Base-by-base conservation (phyloP, 2,888 invertebrate species). In the Coronaproctus castanopsis region DNA sequence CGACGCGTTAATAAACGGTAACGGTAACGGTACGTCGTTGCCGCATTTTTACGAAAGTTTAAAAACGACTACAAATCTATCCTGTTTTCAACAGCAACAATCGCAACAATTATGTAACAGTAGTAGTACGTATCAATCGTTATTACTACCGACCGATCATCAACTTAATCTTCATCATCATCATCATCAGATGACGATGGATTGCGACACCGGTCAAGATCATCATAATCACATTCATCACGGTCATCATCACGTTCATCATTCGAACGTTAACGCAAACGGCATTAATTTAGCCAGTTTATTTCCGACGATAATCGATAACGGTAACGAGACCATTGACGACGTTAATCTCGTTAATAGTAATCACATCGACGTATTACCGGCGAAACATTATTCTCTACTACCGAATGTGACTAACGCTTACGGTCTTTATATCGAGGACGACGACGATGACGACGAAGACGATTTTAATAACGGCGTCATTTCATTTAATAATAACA, bases 1-100 rank as follows among this genome's bases (percentile, higher is more conserved):
- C 2, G 87, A 87, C 21, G 78, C 79, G 22, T 79, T 80, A 56
- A 68, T 68, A 57, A 65, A 68, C 23, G 77, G 77, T 1, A 75
- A 74, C 49, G 77, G 73, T 62, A 68, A 67, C 19, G 67, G 70
- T 18, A 67, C 87, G 18, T 86, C 87, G 57, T 74, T 89, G 62
- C 89, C 89, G n/a, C 88, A 88, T 1, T 89, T 89, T 69, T 88
- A 88, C 71, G 88, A 88, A 72, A 86, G 86, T 10, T 76, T 89
- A 0, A 89, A 89, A 71, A 86, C 87, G 50, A 64, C 64, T 8
- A 59, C 61, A 24, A 60, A 63, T 5, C 64, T 65, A 55, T 78
- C 77, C 65, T 66, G 64, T 50, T 61, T 62, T 8, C 65, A 65
- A 22, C 76, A 76, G 62, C 85, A 80, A 22, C 55, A 59, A 51